These are phyloP conservation scores for Crossaster papposus DNA, from an alignment of 53 echinoderm and acorn worm genomes.

Conservation along the genomic window DNA sequence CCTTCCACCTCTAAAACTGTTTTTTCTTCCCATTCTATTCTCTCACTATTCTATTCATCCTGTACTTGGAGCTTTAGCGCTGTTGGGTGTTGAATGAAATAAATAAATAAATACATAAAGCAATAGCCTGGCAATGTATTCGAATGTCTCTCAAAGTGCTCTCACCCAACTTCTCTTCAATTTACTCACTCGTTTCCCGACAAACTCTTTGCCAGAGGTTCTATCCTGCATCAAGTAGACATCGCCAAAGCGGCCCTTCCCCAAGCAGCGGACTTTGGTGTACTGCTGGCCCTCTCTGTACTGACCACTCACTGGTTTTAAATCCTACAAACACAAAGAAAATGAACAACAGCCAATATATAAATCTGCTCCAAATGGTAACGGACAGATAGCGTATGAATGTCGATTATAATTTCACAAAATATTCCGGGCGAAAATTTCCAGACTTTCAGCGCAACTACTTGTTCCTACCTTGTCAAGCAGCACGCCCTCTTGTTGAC, in stretches of 20 bases:
- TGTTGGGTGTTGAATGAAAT: too few relatives aligned
- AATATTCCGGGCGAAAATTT: background rate
- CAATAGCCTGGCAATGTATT: too few relatives aligned
- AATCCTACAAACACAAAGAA: background rate
- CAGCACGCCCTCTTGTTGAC: background rate
- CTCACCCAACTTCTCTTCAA: too few relatives aligned
- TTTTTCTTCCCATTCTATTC: too few relatives aligned
- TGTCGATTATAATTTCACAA: too few relatives aligned
- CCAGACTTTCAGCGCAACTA: background rate
- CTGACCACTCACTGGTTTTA: background rate
- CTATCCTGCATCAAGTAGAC: background rate
- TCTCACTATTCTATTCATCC: too few relatives aligned
- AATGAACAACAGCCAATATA: background rate
- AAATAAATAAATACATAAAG: too few relatives aligned
- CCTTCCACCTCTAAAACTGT: too few relatives aligned
- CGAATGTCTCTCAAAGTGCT: too few relatives aligned
- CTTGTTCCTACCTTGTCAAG: background rate
- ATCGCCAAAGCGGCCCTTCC: background rate
- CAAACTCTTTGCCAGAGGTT: background rate
- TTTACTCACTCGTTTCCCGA: slow-evolving; percentile 29
- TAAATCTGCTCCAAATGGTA: too few relatives aligned
- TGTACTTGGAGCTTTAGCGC: too few relatives aligned
- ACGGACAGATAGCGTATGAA: too few relatives aligned
- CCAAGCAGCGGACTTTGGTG: background rate
- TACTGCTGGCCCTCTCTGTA: slow-evolving; percentile 3